phyloP scores from a whole-genome alignment of 2,888 invertebrate genomes.

The Aleiodes testaceus region DNA sequence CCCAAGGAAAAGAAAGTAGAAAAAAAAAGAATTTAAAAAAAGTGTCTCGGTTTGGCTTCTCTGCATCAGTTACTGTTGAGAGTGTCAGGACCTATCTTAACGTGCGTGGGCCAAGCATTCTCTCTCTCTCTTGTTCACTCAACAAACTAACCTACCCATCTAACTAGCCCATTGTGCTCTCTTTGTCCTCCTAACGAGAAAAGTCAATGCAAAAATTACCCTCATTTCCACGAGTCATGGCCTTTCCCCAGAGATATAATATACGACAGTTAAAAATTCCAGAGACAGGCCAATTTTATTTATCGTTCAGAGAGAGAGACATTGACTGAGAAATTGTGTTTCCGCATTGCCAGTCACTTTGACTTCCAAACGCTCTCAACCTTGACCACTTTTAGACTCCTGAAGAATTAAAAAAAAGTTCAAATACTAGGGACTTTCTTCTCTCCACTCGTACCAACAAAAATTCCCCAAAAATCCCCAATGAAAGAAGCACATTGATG shows the following conservation, averaged over 20 bases:
- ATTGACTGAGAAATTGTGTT: constrained; percentile 30
- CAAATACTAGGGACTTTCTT: too few relatives aligned
- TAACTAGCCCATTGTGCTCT: constrained; percentile 69
- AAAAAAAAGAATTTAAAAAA: constrained; percentile 22
- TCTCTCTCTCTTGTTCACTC: constrained; percentile 57
- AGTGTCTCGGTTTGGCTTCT: constrained; percentile 26
- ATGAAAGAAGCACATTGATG: constrained; percentile 41
- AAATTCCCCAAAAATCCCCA: too few relatives aligned
- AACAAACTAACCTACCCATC: constrained; percentile 70
- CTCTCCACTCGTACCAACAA: too few relatives aligned
- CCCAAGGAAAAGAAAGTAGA: constrained; percentile 2
- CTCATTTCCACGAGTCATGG: background rate
- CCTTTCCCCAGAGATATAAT: background rate
- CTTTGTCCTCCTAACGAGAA: constrained; percentile 53
- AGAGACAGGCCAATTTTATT: constrained; percentile 32
- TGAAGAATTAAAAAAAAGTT: background rate
- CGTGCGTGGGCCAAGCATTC: constrained; percentile 61
- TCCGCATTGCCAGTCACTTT: constrained; percentile 30
- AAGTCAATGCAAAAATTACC: too few relatives aligned
- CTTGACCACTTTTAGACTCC: constrained; percentile 23
- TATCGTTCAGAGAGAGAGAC: background rate
- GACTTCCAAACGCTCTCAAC: background rate
- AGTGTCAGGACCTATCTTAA: constrained; percentile 70
- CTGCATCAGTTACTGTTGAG: constrained; percentile 34
- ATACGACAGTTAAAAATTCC: constrained; percentile 26